Evolutionary conservation across 2,113 vertebrate species (phyloP), one percentile per base, ranked within the genome.

Genomic region (Beaufortia kweichowensis): DNA sequence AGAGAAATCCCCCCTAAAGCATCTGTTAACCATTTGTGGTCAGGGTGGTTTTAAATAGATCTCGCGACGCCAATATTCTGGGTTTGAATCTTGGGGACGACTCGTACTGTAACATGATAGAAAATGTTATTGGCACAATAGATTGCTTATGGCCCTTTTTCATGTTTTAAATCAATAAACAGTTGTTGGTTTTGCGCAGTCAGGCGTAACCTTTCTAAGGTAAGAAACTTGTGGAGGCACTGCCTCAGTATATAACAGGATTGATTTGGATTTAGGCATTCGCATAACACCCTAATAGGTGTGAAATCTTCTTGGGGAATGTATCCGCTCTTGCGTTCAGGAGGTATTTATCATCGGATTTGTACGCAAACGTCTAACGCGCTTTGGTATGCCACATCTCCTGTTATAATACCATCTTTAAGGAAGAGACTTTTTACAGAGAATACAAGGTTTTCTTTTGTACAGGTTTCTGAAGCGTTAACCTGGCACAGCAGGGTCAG

Each of bases 21-120:
- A 86, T 89, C 85, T 88, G 85, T 81, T 88, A 86, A 86, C 82
- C 76, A 84, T 79, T 87, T 89, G 84, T 82, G 84, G 87, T 87
- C 81, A 71, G n/a, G 15, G 14, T 46, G 12, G 43, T 46, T 15
- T 12, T 46, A 14, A 46, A 46, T 17, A 14, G 43, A 15, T 12
- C 15, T 17, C 15, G 43, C 12, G 4, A 46, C 43, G 15, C 14
- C 43, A 46, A 46, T 2, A 14, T 17, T 46, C 12, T 6, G 43
- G 43, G 15, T 46, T 46, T 46, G 43, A 46, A 15, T 46, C 43
- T 17, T 14, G 15, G 12, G 43, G 15, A 17, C 3, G 12, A 17
- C 3, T 1, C 33, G 9, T 46, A 46, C 43, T 46, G 43, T 46
- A 46, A 46, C 15, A 15, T 17, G 15, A n/a, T n/a, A n/a, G n/a